Base-by-base conservation (phyloP, 2,797 vertebrate species). In the Acrossocheilus fasciatus region DNA sequence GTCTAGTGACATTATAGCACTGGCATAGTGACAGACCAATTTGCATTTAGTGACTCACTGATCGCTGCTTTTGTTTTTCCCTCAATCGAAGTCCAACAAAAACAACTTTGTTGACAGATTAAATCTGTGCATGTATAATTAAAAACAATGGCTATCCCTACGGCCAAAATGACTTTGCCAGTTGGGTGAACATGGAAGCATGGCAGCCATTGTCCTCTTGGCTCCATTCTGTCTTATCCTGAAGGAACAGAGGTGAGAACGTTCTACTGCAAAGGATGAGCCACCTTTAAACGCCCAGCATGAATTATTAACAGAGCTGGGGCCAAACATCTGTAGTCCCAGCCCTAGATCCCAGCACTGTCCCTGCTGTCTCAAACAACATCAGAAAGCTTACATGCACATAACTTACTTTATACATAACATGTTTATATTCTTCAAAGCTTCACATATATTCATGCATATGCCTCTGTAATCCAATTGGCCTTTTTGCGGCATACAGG, bases 201-300 rank as follows among this genome's bases (percentile, higher is more conserved):
- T 62, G 69, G 84, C 75, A 62, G 68, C 57, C 43, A 76, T 76
- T 74, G 89, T 77, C 89, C 92, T 92, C 89, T 91, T 94, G 93
- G 93, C 92, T 89, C 69, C 6, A 45, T 15, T 89, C 91, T 91
- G 88, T 77, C 80, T 73, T 87, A 90, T 94, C 92, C 92, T 92
- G 90, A 88, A 94, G 93, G 92, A 93, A 89, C 83, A 4, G 90
- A 94, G 93, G 93, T 93, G 94, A 94, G 92, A 93, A 92, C n/a
- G 74, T 86, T 87, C 41, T 34, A 76, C 52, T 75, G 52, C 79
- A 36, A 66, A 88, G 88, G 82, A 89, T 64, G 82, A 76, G 80
- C 90, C 91, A 89, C 90, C 91, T 93, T 91, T 82, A 89, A 86
- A 81, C 15, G 69, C 80, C 82, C 86, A 72, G 87, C 41, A 50